Conservation (phyloP, 2,113 vertebrate species). For the Anas platyrhynchos region DNA sequence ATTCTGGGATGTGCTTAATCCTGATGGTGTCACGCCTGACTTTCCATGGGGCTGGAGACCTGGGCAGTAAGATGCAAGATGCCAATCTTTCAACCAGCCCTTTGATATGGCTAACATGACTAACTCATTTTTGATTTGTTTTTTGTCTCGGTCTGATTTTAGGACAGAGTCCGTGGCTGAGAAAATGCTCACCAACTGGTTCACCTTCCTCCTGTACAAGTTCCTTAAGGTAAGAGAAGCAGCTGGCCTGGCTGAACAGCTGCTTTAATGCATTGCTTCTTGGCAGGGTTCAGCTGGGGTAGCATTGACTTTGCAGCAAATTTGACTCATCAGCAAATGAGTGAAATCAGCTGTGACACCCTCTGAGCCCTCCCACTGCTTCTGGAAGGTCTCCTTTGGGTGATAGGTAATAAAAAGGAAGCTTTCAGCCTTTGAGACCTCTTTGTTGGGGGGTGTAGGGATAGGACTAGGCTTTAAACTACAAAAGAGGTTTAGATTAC, state of each 20-base stretch:
- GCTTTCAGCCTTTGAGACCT: not conserved
- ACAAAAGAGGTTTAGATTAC: no score
- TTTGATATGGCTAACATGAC: not conserved
- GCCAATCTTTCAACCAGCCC: not conserved
- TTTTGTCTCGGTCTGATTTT: slow-evolving; percentile 25
- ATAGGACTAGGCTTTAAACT: no score
- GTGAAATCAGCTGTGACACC: not conserved
- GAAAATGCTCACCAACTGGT: slow-evolving; percentile 93
- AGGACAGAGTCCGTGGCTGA: slow-evolving; percentile 92
- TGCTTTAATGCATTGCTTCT: not conserved
- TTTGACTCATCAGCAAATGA: not conserved
- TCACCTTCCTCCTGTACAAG: slow-evolving; percentile 90
- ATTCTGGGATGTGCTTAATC: rapidly evolving
- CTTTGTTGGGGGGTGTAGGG: no score
- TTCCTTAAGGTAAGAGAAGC: slow-evolving; percentile 86
- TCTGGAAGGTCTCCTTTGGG: not conserved
- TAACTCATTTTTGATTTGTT: not conserved
- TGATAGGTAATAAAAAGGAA: not conserved
- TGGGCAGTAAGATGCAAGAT: not conserved
- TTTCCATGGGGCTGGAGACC: not conserved
- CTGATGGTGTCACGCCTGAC: not conserved
- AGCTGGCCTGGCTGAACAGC: not conserved
- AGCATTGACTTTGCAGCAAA: not conserved
- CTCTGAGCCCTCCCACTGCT: not conserved
- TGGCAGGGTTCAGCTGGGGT: not conserved